Evolutionary conservation across 2,113 vertebrate genomes (phyloP), one percentile per base, ranked within the genome.

Genomic region (Anseranas semipalmata): DNA sequence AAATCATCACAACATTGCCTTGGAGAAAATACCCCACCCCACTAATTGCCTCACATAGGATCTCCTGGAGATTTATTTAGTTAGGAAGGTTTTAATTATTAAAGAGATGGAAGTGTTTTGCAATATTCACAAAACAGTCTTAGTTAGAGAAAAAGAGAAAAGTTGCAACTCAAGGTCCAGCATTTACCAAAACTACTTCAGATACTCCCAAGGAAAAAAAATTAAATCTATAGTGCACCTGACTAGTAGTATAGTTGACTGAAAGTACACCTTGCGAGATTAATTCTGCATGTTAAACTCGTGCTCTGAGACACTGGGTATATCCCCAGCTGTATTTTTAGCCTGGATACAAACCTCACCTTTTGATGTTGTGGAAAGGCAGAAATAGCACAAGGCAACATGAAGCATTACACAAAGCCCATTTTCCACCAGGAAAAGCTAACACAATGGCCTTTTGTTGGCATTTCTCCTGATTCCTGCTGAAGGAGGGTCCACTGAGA

Each of bases 391-490:
- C 67, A 28, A 58, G 46, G 52, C 80, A 92, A 48, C 48, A 75
- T 5, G 25, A 87, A 39, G 21, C n/a, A 89, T 63, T 24, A 27
- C 48, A 55, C 32, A 30, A 41, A 52, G 62, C 58, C 93, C 45
- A 28, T 48, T 85, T 95, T 68, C 79, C 63, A 90, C 13, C 55
- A 88, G 82, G 78, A 95, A 88, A 62, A 58, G 68, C 43, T 4
- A 65, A 78, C 43, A 95, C 92, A 96, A 65, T 78, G 73, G 48
- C 21, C 32, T 81, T 90, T 55, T 84, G 15, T 19, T 94, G 79
- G 86, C 62, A 60, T 72, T 48, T 75, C 60, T 93, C 48, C 86
- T 3, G 0, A 30, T 56, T 50, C 62, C 39, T 73, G 52, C 33
- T 35, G 39, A 58, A 85, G 43, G 52, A 94, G 32, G 13, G 32